Evolutionary conservation across 2,797 vertebrate species (phyloP), one percentile per base, ranked within the genome.

Genomic region (Girardinus metallicus): DNA sequence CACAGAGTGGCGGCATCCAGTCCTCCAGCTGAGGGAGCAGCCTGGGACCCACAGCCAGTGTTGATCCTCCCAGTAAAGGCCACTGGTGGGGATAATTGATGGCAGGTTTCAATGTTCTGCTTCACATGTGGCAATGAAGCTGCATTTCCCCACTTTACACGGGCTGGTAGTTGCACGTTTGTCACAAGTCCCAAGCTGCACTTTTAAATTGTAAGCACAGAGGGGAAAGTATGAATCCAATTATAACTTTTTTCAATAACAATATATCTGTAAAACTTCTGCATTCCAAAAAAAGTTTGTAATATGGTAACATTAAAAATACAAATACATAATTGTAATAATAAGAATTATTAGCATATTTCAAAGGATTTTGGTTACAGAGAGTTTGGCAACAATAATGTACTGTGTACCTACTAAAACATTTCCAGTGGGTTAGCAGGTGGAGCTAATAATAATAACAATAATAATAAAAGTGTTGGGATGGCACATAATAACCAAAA

Each of bases 41-140:
- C 39, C 57, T 83, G 39, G 55, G n/a, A 75, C 55, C 74, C 78
- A 47, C 77, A 78, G 64, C 66, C 62, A 43, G 31, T 64, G 81
- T 83, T 88, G 80, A 87, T 86, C 82, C 80, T 86, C 71, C 82
- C 80, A 83, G 66, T 85, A 83, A 76, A 84, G 74, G 79, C 87
- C 91, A 93, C 87, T 91, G 85, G 83, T 89, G 89, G 86, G 88
- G 81, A 91, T 93, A 93, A 95, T 93, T 92, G 86, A 91, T 87
- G 76, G 78, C 79, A 86, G 79, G 85, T 87, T 88, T 81, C 86
- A 85, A 57, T 83, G 87, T 87, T 84, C 70, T 34, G 64, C 86
- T 86, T 66, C 83, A 83, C 86, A 71, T 76, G 66, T 68, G 29
- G 74, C 57, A 84, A 79, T 80, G 79, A 83, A 86, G 57, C 71